Conservation (phyloP, 2,888 invertebrate genomes). For the Drymonia ruficornis region DNA sequence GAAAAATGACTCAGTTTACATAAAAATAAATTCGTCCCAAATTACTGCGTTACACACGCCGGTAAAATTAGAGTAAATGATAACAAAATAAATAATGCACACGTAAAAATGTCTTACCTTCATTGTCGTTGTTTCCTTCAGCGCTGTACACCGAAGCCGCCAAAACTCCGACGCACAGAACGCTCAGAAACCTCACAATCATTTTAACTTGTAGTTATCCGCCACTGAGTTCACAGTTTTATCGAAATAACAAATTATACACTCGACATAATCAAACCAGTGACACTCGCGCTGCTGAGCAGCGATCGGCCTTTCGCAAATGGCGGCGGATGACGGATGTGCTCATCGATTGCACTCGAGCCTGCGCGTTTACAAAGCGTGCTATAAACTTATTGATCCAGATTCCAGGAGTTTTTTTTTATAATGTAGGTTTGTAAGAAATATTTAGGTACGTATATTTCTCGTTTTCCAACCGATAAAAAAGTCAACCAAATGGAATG, state of each 20-base stretch:
- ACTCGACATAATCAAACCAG: constrained; percentile 78
- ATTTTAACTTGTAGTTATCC: constrained; percentile 73
- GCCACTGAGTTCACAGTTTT: constrained; percentile 77
- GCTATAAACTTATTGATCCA: constrained; percentile 20
- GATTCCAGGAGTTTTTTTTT: no score
- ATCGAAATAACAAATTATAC: constrained; percentile 74
- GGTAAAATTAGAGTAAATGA: constrained; percentile 39
- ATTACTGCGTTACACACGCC: constrained; percentile 30
- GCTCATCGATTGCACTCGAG: constrained; percentile 81
- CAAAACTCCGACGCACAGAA: constrained; percentile 80
- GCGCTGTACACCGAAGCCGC: constrained; percentile 75
- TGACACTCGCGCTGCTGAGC: constrained; percentile 76
- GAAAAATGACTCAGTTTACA: constrained; percentile 32
- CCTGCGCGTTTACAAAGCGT: constrained; percentile 62
- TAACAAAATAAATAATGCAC: constrained; percentile 64
- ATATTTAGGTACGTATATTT: no score
- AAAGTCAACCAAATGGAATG: no score
- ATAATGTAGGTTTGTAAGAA: no score
- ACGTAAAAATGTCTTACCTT: constrained; percentile 69
- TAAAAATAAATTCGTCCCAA: constrained; percentile 39
- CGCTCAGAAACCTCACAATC: constrained; percentile 83
- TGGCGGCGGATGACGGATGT: constrained; percentile 84
- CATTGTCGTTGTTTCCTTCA: constrained; percentile 81
- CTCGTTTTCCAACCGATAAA: no score
- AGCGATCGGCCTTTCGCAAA: constrained; percentile 81